Base-by-base conservation (phyloP, 1,140 invertebrate species). In the Brachystomella parvula region DNA sequence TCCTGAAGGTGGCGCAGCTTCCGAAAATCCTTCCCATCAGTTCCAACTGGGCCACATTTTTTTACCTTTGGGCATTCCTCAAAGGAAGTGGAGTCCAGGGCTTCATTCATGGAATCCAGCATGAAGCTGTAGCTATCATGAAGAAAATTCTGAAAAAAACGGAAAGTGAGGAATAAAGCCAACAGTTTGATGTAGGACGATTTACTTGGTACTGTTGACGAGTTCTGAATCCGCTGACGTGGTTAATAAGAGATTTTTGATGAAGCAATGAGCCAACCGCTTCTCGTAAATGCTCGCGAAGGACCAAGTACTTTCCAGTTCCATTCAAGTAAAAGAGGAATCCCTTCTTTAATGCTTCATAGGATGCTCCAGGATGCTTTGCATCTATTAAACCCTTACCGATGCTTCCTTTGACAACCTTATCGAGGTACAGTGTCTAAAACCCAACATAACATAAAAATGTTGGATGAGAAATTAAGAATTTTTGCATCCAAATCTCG, bases 81-180 rank as follows among this genome's bases (percentile, higher is more conserved):
- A 2, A 56, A 26, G 24, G 58, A 3, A 12, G 47, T 62, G 15
- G 62, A n/a, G 29, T 57, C 60, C 0, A 72, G 61, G 15, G 49
- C 30, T 9, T 68, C 63, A 47, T 72, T 59, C 44, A 72, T 44
- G 57, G 66, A 33, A 26, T 72, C 68, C 26, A 67, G 47, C 0
- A 72, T 47, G 44, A 47, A 72, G 15, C 64, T 59, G 33, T 72
- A 72, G 44, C 66, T 67, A 58, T 72, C 39, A n/a, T 44, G 39
- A 44, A 44, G 39, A n/a, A 44, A 44, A n/a, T n/a, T 44, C 39
- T 44, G 39, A n/a, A 44, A 44, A n/a, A 9, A 9, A 44, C n/a
- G 39, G 9, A 12, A 12, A 12, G n/a, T 44, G 9, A n/a, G 39
- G 9, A n/a, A 44, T n/a, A 9, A 12, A 12, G 9, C n/a, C 9